These are phyloP conservation scores for Scolopax rusticola DNA, from an alignment of 2,797 vertebrate species.

Conservation along the genomic window DNA sequence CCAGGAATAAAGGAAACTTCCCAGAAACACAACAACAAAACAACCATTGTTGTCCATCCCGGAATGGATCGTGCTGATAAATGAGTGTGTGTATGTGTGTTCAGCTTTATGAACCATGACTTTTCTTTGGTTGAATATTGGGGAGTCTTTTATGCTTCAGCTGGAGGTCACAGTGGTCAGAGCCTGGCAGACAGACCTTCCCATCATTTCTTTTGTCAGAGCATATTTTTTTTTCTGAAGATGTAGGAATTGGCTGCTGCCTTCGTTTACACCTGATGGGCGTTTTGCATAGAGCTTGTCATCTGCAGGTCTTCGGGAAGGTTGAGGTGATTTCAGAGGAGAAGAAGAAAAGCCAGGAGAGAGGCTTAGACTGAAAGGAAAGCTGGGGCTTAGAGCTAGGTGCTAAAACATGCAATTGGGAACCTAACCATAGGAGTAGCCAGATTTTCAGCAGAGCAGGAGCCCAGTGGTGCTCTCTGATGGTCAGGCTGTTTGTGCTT, in stretches of 20 bases:
- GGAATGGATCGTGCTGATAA: not conserved
- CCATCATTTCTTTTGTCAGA: not conserved
- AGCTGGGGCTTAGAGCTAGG: not conserved
- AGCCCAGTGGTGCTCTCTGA: not conserved
- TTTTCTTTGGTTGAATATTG: not conserved
- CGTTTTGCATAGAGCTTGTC: not conserved
- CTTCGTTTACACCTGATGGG: not conserved
- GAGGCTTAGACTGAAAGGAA: not conserved
- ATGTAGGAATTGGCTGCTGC: not conserved
- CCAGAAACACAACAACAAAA: not conserved
- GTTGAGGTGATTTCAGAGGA: not conserved
- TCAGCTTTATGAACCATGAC: not conserved
- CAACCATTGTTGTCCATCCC: not conserved
- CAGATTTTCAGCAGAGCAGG: not conserved
- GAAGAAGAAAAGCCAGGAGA: not conserved
- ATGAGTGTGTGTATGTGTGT: not conserved
- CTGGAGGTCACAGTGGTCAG: not conserved
- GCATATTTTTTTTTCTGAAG: not conserved
- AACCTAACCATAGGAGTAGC: not conserved
- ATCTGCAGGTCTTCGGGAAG: not conserved
- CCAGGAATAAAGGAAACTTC: slow-evolving; percentile 13
- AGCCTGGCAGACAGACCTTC: not conserved
- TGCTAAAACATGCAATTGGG: not conserved
- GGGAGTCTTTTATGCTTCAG: not conserved
- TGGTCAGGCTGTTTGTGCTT: not conserved